These are phyloP conservation scores for Sebastes glaucus DNA, from an alignment of 2,797 vertebrate species.

Conservation along the genomic window DNA sequence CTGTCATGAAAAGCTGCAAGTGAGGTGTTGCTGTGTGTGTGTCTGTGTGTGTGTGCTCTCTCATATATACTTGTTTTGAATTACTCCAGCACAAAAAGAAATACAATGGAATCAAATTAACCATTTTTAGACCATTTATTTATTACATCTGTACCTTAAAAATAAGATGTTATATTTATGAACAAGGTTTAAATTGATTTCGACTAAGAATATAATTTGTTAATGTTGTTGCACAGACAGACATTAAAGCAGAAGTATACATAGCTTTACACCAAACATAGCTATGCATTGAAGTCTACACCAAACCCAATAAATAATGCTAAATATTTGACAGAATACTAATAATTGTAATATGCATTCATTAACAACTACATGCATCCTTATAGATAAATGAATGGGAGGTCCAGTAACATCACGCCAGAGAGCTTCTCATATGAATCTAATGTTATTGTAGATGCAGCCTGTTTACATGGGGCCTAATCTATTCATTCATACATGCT, in stretches of 20 bases:
- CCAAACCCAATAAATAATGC: conserved; percentile 48
- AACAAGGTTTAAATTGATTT: conserved; percentile 22
- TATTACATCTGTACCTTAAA: not conserved
- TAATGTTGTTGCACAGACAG: conserved; percentile 5
- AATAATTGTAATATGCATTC: conserved; percentile 59
- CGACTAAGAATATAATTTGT: conserved; percentile 25
- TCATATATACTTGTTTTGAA: conserved; percentile 2
- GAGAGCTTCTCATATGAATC: conserved; percentile 42
- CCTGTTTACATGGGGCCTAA: conserved; percentile 59
- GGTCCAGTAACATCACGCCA: conserved; percentile 48
- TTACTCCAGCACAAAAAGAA: not conserved
- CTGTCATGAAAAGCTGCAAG: conserved; percentile 35
- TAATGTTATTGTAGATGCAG: conserved; percentile 53
- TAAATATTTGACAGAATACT: conserved; percentile 69
- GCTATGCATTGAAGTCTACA: conserved; percentile 33
- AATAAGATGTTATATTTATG: not conserved
- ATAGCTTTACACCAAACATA: conserved; percentile 31
- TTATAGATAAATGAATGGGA: conserved; percentile 67
- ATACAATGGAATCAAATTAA: not conserved
- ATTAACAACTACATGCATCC: conserved; percentile 47
- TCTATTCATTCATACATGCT: conserved; percentile 62
- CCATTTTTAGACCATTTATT: not conserved
- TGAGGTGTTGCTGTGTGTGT: conserved; percentile 24
- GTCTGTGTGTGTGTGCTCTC: conserved; percentile 1
- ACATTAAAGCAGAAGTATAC: conserved; percentile 27